Evolutionary conservation across 2,888 invertebrate species (phyloP), one percentile per base, ranked within the genome.

Genomic region (Synergus itoensis): DNA sequence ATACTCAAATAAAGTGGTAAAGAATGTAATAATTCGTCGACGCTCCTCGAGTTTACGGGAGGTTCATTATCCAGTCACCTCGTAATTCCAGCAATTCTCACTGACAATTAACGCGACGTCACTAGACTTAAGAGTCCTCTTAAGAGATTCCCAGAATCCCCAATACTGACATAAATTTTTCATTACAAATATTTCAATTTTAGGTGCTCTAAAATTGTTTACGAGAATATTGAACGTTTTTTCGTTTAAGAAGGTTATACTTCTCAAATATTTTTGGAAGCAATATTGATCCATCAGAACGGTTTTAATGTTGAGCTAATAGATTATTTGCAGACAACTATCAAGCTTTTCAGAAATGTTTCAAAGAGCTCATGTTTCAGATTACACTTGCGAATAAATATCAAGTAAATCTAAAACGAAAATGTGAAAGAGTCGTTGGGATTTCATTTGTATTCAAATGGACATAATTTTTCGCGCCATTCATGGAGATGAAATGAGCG

Each of bases 401-500:
- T 45, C 21, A 16, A 67, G 8, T 45, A 45, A 67, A 67, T 14
- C 14, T 9, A 18, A n/a, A 18, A 73, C n/a, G 18, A 9, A 53
- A 73, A 73, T 9, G 18, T 36, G 48, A 48, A 53, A 48, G n/a
- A 69, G 53, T 53, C 11, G 73, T 57, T 16, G 36, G n/a, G 53
- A 53, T 57, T 73, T 86, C 84, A 84, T 88, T 84, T 77, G 84
- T 84, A 86, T 86, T 87, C 83, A 86, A 87, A 87, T 83, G 84
- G 83, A 82, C 83, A 85, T 86, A 84, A 86, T 89, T 88, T 88
- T 88, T 88, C 85, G 84, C 80, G 77, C 80, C 84, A 81, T 83
- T 53, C 64, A 63, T 48, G 64, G 64, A 77, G 43, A 77, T 77
- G 63, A 67, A 65, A 48, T 76, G 85, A 84, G 84, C 80, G 77